Percentiles rank a stretch among this genome's conserved stretches.
These are phyloP conservation scores for Neosalanx taihuensis DNA, from an alignment of 2,797 vertebrate genomes.

Conservation along the genomic window DNA sequence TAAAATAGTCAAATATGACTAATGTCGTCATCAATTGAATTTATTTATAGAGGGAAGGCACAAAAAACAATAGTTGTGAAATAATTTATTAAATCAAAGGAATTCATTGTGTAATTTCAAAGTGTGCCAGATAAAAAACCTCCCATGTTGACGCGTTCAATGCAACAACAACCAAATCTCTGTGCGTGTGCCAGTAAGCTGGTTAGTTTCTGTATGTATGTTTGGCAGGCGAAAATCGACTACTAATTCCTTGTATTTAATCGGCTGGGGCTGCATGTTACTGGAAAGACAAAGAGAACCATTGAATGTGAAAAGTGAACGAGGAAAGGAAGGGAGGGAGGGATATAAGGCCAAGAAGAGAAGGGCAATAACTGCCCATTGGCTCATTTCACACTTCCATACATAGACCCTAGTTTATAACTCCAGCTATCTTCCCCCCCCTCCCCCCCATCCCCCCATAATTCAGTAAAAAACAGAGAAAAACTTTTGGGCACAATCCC, in stretches of 20 bases:
- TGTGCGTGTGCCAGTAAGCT: constrained; percentile 63
- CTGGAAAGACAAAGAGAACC: constrained; percentile 66
- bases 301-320: constrained; percentile 46
- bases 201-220: constrained; percentile 72
- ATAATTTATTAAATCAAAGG: constrained; percentile 8
- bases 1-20: constrained; percentile 70
- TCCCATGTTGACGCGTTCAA: constrained; percentile 64
- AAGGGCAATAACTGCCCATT: constrained; percentile 25
- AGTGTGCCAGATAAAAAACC: not conserved
- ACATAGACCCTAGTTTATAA: not conserved
- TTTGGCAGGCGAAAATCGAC: constrained; percentile 76
- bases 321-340: constrained; percentile 28
- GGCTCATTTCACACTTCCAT: constrained; percentile 8
- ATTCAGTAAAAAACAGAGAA: not conserved
- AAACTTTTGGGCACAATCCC: not conserved
- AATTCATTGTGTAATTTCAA: not conserved
- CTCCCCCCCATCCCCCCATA: not conserved
- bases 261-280: constrained; percentile 75
- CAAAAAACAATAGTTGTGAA: constrained; percentile 34
- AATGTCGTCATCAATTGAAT: constrained; percentile 74
- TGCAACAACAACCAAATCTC: constrained; percentile 69
- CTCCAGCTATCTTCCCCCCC: not conserved
- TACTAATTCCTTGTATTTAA: constrained; percentile 83
- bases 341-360: constrained; percentile 62
- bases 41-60: constrained; percentile 67